phyloP scores from a whole-genome alignment of 2,113 vertebrate species.

The Brevimyrus niger region DNA sequence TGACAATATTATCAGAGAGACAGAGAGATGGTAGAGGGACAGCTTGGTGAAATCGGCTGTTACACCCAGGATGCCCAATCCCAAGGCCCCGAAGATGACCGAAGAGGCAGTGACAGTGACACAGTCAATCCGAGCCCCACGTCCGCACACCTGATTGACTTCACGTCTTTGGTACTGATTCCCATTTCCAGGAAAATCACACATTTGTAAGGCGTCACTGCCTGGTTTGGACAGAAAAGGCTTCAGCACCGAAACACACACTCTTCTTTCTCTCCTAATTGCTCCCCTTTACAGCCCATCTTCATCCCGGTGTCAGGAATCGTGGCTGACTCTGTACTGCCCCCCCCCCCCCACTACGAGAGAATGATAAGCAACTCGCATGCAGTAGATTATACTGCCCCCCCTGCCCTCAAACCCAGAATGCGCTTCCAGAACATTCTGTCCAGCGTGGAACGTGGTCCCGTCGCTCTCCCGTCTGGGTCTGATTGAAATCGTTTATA shows the following conservation, averaged over 20 bases:
- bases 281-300: not conserved
- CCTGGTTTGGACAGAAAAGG: not conserved
- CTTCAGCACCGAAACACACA: not conserved
- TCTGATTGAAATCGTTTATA: slow-evolving; percentile 14
- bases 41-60: not conserved
- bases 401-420: not conserved
- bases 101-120: not conserved
- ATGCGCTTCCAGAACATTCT: not conserved
- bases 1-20: not conserved
- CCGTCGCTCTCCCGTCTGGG: not conserved
- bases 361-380: not conserved
- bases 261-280: not conserved
- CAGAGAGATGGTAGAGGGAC: not conserved
- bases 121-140: not conserved
- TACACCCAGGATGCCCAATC: not conserved
- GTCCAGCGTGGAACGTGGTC: not conserved
- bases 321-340: not conserved
- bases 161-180: not conserved
- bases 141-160: not conserved
- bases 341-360: not conserved
- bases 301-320: not conserved
- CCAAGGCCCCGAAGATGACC: not conserved
- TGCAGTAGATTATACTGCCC: not conserved
- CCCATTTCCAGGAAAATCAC: not conserved
- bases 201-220: not conserved